Conservation (phyloP, 2,113 vertebrate species). For the Dasyprocta punctata region DNA sequence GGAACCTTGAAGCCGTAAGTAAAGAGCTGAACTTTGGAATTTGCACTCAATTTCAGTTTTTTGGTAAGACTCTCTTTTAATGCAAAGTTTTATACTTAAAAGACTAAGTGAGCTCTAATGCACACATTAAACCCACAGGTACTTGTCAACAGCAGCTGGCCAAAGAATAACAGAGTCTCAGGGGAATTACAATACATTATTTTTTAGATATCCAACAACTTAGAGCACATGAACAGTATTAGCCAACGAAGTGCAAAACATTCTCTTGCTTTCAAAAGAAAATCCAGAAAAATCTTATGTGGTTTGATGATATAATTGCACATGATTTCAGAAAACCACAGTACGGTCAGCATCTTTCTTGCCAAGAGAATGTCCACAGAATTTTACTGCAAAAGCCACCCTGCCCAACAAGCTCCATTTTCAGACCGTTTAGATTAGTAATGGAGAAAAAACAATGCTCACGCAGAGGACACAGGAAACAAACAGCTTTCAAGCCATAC, state of each 20-base stretch:
- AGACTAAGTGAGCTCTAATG: not conserved
- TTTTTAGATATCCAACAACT: conserved; percentile 60
- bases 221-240: conserved; percentile 51
- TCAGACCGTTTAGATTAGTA: conserved; percentile 81
- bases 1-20: conserved; percentile 25
- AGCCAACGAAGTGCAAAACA: conserved; percentile 75
- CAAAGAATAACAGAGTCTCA: not conserved
- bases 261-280: conserved; percentile 81
- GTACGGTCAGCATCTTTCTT: conserved; percentile 85
- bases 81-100: not conserved
- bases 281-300: conserved; percentile 82
- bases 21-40: not conserved
- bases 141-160: not conserved
- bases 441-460: conserved; percentile 58
- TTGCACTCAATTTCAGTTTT: not conserved
- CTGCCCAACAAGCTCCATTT: conserved; percentile 70
- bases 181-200: not conserved
- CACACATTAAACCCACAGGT: not conserved
- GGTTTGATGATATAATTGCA: conserved; percentile 83
- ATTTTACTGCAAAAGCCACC: conserved; percentile 81
- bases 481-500: conserved; percentile 65
- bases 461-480: conserved; percentile 61
- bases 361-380: conserved; percentile 86
- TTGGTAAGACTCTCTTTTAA: conserved; percentile 32
- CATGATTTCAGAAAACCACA: conserved; percentile 85